A percentile compares a stretch with the other conserved stretches of the same genome.
Conservation (phyloP, 2,888 invertebrate genomes). For the Agonopterix alstromeriana region DNA sequence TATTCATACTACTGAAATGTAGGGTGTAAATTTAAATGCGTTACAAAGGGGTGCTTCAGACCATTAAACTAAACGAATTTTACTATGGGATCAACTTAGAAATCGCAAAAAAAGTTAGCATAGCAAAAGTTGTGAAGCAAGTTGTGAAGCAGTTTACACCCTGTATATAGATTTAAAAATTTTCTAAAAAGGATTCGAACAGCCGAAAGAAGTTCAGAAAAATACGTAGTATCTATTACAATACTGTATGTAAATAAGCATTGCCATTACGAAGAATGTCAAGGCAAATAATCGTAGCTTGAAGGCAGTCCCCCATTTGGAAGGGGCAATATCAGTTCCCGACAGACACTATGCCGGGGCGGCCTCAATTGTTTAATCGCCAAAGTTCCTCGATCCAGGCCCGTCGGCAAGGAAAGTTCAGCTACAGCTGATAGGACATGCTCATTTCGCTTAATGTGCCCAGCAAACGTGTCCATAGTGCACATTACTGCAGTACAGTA, state of each 20-base stretch:
- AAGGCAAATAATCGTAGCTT: constrained; percentile 7
- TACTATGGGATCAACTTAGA: too few relatives aligned
- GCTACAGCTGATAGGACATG: constrained; percentile 45
- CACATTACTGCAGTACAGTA: neutral
- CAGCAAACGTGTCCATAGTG: constrained; percentile 14
- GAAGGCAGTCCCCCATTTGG: constrained; percentile 17
- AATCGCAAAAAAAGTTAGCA: too few relatives aligned
- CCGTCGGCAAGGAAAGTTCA: constrained; percentile 51
- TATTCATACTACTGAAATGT: too few relatives aligned
- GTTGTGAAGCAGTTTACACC: too few relatives aligned
- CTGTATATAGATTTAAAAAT: too few relatives aligned
- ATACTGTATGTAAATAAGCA: neutral
- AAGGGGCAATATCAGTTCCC: constrained; percentile 38
- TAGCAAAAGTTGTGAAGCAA: too few relatives aligned
- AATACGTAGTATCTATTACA: neutral
- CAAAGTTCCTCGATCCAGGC: constrained; percentile 55
- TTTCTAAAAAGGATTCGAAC: too few relatives aligned
- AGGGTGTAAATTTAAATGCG: too few relatives aligned
- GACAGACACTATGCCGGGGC: constrained; percentile 8
- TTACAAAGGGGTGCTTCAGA: too few relatives aligned
- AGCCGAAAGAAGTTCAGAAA: too few relatives aligned
- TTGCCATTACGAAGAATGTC: constrained; percentile 3
- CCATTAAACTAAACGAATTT: too few relatives aligned
- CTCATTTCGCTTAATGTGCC: constrained; percentile 49
- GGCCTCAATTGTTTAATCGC: constrained; percentile 58